phyloP scores from a whole-genome alignment of 2,797 vertebrate species.

The Scolopax rusticola region DNA sequence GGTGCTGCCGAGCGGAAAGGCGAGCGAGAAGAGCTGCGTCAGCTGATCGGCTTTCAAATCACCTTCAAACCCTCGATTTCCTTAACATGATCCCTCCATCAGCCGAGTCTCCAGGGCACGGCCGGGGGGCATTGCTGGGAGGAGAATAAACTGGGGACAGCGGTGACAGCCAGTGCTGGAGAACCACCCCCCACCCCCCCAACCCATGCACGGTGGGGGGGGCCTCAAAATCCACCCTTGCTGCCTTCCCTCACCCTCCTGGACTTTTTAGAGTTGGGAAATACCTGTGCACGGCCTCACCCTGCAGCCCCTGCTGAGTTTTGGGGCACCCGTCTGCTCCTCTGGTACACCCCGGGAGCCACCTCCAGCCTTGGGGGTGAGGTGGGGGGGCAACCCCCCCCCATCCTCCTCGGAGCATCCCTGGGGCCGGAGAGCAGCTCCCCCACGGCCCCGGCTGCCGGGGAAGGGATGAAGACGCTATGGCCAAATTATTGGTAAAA shows the following conservation, averaged over 20 bases:
- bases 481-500: constrained; percentile 93
- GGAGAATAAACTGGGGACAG: constrained; percentile 34
- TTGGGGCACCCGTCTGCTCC: background rate
- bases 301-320: background rate
- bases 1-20: constrained; percentile 66
- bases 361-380: background rate
- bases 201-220: accelerated
- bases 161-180: background rate
- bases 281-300: background rate
- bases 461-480: constrained; percentile 82
- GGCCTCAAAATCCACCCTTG: background rate
- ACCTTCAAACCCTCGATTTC: constrained; percentile 69
- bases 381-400: background rate
- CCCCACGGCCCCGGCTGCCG: background rate
- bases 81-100: constrained; percentile 73
- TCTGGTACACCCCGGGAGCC: no score
- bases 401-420: background rate
- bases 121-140: constrained; percentile 46
- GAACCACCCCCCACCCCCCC: background rate
- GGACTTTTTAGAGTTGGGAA: background rate
- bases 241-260: background rate
- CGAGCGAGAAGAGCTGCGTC: background rate
- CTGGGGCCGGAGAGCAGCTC: background rate
- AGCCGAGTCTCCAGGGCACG: constrained; percentile 39
- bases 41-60: constrained; percentile 80